Conservation (phyloP, 2,888 invertebrate species). For the Mesoligia furuncula region DNA sequence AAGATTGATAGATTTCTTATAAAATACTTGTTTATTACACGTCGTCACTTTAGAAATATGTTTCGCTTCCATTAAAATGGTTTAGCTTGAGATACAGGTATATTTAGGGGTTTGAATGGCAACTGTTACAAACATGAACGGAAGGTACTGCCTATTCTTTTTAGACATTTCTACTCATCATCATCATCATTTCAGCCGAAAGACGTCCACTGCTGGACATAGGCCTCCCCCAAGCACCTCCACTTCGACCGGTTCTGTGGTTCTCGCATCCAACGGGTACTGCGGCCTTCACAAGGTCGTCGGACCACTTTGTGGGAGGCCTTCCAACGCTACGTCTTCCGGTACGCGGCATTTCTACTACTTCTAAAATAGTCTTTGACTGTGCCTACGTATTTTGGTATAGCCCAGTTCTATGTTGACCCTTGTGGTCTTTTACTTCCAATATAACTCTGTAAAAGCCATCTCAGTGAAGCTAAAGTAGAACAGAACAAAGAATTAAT, state of each 20-base stretch:
- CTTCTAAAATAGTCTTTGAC: neutral
- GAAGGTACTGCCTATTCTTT: neutral
- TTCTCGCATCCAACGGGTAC: too few relatives aligned
- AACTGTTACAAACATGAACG: neutral
- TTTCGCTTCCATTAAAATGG: neutral
- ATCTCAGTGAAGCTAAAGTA: slow-evolving; percentile 17
- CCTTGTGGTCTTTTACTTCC: neutral
- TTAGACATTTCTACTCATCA: neutral
- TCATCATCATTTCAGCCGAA: too few relatives aligned
- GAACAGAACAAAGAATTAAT: slow-evolving; percentile 53
- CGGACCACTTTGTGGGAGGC: too few relatives aligned
- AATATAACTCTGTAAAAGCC: slow-evolving; percentile 18
- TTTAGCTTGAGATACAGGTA: neutral
- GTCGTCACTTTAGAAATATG: neutral
- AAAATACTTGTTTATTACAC: neutral
- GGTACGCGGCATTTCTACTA: neutral
- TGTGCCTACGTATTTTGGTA: neutral
- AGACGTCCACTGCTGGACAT: too few relatives aligned
- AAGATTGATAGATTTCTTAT: neutral
- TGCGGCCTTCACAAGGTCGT: too few relatives aligned
- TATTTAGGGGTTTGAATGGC: neutral
- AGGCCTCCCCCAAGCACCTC: too few relatives aligned
- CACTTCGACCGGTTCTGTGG: too few relatives aligned
- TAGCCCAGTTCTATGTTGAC: neutral
- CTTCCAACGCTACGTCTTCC: too few relatives aligned